Evolutionary conservation across 2,797 vertebrate species (phyloP).

Genomic region (Argyrosomus regius): DNA sequence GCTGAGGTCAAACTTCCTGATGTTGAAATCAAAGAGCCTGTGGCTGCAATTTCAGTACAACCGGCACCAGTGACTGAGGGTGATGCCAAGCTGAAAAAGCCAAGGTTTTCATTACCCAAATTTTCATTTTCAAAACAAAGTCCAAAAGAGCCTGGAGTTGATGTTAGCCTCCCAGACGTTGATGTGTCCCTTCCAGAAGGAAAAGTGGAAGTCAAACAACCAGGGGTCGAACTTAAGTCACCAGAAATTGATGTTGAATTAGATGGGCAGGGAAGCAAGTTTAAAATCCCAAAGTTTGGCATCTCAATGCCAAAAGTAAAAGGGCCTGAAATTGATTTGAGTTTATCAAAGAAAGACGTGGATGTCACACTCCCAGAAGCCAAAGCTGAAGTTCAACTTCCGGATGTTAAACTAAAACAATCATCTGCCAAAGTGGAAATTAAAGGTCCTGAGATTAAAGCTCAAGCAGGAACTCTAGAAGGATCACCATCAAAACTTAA

Average conservation of each 20-base stretch:
- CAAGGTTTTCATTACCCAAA: slow-evolving; percentile 72
- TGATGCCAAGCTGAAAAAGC: slow-evolving; percentile 56
- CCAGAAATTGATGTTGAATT: slow-evolving; percentile 37
- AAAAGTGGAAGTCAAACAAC: slow-evolving; percentile 45
- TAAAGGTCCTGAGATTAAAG: slow-evolving; percentile 30
- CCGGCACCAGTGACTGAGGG: not conserved
- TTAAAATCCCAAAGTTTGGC: slow-evolving; percentile 17
- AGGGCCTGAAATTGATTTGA: slow-evolving; percentile 42
- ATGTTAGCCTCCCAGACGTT: slow-evolving; percentile 36
- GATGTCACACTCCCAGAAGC: slow-evolving; percentile 43
- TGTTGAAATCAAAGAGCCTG: slow-evolving; percentile 17
- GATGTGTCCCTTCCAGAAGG: slow-evolving; percentile 42
- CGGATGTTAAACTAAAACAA: slow-evolving; percentile 30
- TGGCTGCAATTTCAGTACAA: not conserved
- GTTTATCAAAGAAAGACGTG: slow-evolving; percentile 60
- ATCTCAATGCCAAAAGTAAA: slow-evolving; percentile 43
- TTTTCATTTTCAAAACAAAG: slow-evolving; percentile 68
- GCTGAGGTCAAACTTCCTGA: slow-evolving; percentile 24
- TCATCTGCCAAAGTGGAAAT: slow-evolving; percentile 44
- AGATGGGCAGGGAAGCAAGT: slow-evolving; percentile 42
- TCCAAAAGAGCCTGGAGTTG: slow-evolving; percentile 37
- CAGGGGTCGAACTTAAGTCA: slow-evolving; percentile 43
- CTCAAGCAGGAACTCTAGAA: slow-evolving; percentile 11
- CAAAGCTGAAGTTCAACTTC: slow-evolving; percentile 39
- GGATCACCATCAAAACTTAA: slow-evolving; percentile 59